phyloP scores from a whole-genome alignment of 2,888 invertebrate genomes.

The Hylaea fasciaria region DNA sequence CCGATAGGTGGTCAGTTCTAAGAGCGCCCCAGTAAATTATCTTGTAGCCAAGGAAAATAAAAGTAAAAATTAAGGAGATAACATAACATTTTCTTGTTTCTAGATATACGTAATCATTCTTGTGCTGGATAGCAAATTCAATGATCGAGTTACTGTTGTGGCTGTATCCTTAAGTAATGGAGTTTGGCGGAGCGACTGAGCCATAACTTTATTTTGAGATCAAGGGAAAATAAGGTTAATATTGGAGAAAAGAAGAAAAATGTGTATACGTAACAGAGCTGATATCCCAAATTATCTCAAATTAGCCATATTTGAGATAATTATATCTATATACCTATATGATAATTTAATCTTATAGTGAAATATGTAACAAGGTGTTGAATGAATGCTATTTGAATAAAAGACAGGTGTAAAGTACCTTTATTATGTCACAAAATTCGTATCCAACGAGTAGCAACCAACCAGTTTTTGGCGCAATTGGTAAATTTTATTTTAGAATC shows the following conservation, averaged over 20 bases:
- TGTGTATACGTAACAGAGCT: neutral
- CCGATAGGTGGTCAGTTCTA: no score
- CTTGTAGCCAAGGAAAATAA: constrained; percentile 1
- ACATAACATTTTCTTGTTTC: neutral
- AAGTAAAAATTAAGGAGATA: neutral
- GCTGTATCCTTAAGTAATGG: neutral
- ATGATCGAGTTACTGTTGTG: neutral
- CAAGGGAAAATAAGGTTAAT: constrained; percentile 4
- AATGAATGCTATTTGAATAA: no score
- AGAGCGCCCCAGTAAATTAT: neutral
- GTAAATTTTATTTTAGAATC: no score
- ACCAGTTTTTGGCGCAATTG: no score
- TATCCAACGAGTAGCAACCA: no score
- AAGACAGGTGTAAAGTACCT: no score
- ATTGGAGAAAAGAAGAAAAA: neutral
- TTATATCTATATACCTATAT: no score
- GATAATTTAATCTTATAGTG: no score
- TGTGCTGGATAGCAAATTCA: neutral
- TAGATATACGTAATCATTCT: neutral
- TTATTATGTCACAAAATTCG: no score
- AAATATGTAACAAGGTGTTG: no score
- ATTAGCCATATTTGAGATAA: no score
- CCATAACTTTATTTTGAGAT: constrained; percentile 5
- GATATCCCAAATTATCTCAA: no score
- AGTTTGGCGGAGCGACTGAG: neutral